Conservation (phyloP, 2,113 vertebrate genomes). For the Anser cygnoides region DNA sequence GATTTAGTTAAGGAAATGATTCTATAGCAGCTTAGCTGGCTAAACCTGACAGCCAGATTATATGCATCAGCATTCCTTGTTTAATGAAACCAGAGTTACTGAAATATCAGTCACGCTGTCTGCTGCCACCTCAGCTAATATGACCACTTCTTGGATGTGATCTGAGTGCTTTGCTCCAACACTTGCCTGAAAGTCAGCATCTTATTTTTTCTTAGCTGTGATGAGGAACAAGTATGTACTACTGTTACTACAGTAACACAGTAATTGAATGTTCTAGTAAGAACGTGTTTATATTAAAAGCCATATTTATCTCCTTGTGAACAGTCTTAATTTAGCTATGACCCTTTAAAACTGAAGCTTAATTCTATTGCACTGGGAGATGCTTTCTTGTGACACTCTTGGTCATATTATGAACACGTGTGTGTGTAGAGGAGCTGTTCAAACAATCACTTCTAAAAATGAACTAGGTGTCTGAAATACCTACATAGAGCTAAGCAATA, state of each 20-base stretch:
- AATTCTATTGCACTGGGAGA: not conserved
- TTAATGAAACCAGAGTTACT: constrained; percentile 40
- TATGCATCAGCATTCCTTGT: not conserved
- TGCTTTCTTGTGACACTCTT: not conserved
- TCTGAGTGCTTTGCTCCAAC: not conserved
- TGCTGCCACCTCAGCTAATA: constrained; percentile 1
- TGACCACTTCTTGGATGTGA: not conserved
- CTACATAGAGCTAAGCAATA: not conserved
- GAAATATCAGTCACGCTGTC: not conserved
- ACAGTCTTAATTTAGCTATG: constrained; percentile 5
- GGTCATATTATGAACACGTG: not conserved
- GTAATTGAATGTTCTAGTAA: constrained; percentile 6
- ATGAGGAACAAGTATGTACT: not conserved
- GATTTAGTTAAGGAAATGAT: not conserved
- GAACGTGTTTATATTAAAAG: constrained; percentile 1
- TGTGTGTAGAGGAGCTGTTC: not conserved
- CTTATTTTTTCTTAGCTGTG: not conserved
- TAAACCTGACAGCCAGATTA: constrained; percentile 1
- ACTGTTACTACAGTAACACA: constrained; percentile 18
- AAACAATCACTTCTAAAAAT: not conserved
- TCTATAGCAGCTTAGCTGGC: not conserved
- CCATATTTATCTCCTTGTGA: constrained; percentile 9
- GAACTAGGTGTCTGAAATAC: not conserved
- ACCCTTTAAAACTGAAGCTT: not conserved
- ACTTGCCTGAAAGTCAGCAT: not conserved